Evolutionary conservation across 2,888 invertebrate genomes (phyloP).

Genomic region (Marronus borbonicus): DNA sequence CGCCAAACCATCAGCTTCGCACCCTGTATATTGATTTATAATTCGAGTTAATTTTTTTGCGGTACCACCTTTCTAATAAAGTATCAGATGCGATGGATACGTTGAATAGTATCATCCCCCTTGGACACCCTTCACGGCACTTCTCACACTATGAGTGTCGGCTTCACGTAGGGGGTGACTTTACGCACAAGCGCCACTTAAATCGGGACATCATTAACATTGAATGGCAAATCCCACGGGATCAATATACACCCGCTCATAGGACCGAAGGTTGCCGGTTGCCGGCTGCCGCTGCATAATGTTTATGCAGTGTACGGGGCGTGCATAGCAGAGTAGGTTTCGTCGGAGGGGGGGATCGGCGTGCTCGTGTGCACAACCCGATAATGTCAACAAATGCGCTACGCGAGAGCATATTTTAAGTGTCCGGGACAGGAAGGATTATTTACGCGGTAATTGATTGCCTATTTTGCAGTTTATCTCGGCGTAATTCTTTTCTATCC

Average conservation of each 20-base stretch:
- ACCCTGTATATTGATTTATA: no score
- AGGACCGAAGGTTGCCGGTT: background rate
- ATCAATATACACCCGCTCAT: conserved; percentile 48
- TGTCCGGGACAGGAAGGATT: conserved; percentile 34
- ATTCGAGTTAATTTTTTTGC: background rate
- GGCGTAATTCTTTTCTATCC: conserved; percentile 14
- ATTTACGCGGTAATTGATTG: conserved; percentile 41
- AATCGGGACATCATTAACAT: conserved; percentile 50
- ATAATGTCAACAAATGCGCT: conserved; percentile 34
- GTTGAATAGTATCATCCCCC: background rate
- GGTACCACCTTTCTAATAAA: conserved; percentile 10
- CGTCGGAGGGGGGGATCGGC: background rate
- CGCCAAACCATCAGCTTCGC: no score
- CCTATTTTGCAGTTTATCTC: conserved; percentile 23
- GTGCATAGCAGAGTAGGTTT: background rate
- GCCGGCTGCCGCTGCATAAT: conserved; percentile 10
- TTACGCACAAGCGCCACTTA: conserved; percentile 50
- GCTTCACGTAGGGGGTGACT: conserved; percentile 17
- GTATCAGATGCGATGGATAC: background rate
- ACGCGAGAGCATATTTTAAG: conserved; percentile 40
- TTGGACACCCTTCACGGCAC: background rate
- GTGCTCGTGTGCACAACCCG: conserved; percentile 30
- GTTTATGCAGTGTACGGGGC: conserved; percentile 28
- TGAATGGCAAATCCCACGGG: conserved; percentile 48
- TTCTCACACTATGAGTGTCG: background rate